These are phyloP conservation scores for Eilema depressum DNA, from an alignment of 2,888 invertebrate species.

Conservation along the genomic window DNA sequence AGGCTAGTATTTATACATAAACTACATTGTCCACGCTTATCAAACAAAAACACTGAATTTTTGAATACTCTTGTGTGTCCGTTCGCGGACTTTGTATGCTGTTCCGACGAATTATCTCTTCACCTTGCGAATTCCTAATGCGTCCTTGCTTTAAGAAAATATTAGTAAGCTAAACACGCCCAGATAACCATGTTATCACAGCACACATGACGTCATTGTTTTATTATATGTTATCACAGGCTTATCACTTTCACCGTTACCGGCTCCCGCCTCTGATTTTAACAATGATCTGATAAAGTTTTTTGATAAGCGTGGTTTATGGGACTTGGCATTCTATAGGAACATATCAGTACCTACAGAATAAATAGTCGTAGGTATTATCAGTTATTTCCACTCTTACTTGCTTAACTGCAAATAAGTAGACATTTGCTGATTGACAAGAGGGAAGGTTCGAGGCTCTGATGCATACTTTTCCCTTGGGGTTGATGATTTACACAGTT, in stretches of 20 bases:
- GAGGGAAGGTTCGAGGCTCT: no score
- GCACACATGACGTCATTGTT: conserved; percentile 36
- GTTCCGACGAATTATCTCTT: conserved; percentile 22
- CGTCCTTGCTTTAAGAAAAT: conserved; percentile 54
- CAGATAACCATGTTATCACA: conserved; percentile 42
- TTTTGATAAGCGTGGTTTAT: conserved; percentile 26
- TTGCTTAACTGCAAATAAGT: no score
- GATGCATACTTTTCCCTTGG: no score
- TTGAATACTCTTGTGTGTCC: background rate
- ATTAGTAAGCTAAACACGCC: conserved; percentile 47
- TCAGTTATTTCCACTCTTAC: background rate
- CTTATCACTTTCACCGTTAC: conserved; percentile 62
- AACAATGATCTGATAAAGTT: conserved; percentile 35
- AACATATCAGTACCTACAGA: background rate
- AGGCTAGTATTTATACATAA: background rate
- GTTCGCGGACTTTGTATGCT: background rate
- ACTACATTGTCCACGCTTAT: background rate
- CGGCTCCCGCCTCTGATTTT: conserved; percentile 31
- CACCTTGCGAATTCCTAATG: conserved; percentile 29
- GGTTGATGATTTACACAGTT: no score
- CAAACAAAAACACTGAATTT: background rate
- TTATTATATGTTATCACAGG: conserved; percentile 40
- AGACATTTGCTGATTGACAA: no score
- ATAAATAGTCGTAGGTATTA: no score
- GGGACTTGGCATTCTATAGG: background rate